Conservation (phyloP, 2,888 invertebrate genomes). For the Eupithecia subumbrata region DNA sequence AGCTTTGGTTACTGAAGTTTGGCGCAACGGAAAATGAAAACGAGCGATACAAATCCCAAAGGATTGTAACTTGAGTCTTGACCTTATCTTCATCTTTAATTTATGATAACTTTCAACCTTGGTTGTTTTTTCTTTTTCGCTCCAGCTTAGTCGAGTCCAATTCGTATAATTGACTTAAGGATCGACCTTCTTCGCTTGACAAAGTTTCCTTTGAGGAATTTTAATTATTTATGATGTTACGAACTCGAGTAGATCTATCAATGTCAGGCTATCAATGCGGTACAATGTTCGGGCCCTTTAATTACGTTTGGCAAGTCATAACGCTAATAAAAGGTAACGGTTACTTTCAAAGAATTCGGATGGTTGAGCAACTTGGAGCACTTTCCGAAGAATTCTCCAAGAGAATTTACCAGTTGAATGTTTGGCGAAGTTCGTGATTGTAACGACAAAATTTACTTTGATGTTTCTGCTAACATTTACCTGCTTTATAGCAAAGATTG, state of each 20-base stretch:
- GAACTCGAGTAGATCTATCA: constrained; percentile 55
- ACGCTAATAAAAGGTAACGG: constrained; percentile 29
- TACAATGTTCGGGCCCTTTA: constrained; percentile 23
- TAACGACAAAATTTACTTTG: constrained; percentile 11
- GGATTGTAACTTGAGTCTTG: constrained; percentile 17
- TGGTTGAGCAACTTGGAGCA: constrained; percentile 16
- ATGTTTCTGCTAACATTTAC: constrained; percentile 8
- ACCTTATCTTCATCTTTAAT: constrained; percentile 30
- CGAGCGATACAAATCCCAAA: constrained; percentile 22
- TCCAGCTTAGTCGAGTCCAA: constrained; percentile 44
- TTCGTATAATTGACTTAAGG: constrained; percentile 55
- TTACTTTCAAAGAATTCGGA: constrained; percentile 29
- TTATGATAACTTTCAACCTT: constrained; percentile 36
- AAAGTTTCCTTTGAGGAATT: constrained; percentile 54
- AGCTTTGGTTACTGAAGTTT: constrained; percentile 10
- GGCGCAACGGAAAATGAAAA: constrained; percentile 17
- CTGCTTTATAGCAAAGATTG: background rate
- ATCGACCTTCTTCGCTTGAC: constrained; percentile 49
- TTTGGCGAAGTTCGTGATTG: constrained; percentile 16
- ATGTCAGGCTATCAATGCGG: constrained; percentile 48
- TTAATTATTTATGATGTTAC: constrained; percentile 64
- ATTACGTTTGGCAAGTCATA: constrained; percentile 34
- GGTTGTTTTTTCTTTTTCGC: constrained; percentile 12
- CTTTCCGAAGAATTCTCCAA: constrained; percentile 18
- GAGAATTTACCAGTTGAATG: constrained; percentile 20